Percentiles rank a stretch among this genome's conserved stretches.
Evolutionary conservation across 2,888 invertebrate genomes (phyloP).

Genomic region (Platycheirus rosarum): DNA sequence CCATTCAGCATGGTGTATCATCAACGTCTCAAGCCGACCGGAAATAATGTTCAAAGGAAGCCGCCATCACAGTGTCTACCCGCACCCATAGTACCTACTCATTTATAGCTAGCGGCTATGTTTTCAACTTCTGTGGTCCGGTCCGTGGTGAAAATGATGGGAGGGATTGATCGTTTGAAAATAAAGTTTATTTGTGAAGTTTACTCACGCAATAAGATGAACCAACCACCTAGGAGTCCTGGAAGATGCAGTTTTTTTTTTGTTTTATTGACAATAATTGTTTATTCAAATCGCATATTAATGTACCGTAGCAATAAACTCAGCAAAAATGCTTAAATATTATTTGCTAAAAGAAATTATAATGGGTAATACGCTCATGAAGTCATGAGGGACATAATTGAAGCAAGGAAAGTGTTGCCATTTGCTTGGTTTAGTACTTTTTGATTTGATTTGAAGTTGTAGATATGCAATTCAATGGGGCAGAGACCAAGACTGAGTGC

Average conservation of each 20-base stretch:
- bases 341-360: too few relatives aligned
- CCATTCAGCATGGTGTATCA: slow-evolving; percentile 43
- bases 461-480: too few relatives aligned
- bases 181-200: slow-evolving; percentile 48
- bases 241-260: slow-evolving; percentile 5
- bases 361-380: too few relatives aligned
- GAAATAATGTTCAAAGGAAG: slow-evolving; percentile 69
- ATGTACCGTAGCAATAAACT: slow-evolving; percentile 58
- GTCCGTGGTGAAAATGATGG: background rate
- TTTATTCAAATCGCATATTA: slow-evolving; percentile 60
- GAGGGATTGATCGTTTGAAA: slow-evolving; percentile 14
- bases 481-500: too few relatives aligned
- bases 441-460: too few relatives aligned
- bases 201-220: slow-evolving; percentile 61
- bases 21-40: slow-evolving; percentile 67
- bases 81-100: background rate
- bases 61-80: slow-evolving; percentile 48
- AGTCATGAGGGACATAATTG: too few relatives aligned
- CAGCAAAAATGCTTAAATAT: too few relatives aligned
- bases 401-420: slow-evolving; percentile 20
- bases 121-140: slow-evolving; percentile 41
- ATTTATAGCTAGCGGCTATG: slow-evolving; percentile 39
- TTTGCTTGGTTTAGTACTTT: background rate
- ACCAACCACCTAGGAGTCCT: slow-evolving; percentile 10
- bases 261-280: slow-evolving; percentile 43